These are phyloP conservation scores for Typhlichthys subterraneus DNA, from an alignment of 2,797 vertebrate species.

Conservation along the genomic window DNA sequence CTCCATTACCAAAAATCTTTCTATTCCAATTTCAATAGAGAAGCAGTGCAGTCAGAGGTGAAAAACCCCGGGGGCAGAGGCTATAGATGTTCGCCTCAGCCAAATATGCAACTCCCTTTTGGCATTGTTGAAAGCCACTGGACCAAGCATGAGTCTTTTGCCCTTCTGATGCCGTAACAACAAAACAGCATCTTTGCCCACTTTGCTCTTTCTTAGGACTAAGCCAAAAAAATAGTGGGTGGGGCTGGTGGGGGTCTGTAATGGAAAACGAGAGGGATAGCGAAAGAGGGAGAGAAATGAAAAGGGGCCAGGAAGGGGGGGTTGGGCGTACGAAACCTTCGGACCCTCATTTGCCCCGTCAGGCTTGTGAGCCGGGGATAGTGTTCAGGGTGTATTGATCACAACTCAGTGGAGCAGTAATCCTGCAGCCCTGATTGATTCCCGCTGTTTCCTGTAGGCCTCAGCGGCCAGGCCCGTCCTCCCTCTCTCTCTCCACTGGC, in stretches of 20 bases:
- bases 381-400: conserved; percentile 86
- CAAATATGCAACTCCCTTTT: conserved; percentile 71
- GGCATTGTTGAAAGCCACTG: conserved; percentile 75
- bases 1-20: conserved; percentile 32
- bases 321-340: conserved; percentile 60
- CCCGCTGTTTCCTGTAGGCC: conserved; percentile 74
- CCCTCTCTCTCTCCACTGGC: conserved; percentile 57
- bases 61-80: conserved; percentile 56
- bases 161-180: conserved; percentile 58
- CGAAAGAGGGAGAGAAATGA: conserved; percentile 28
- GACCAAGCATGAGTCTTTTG: conserved; percentile 72
- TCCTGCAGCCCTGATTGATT: conserved; percentile 85
- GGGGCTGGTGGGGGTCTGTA: conserved; percentile 35
- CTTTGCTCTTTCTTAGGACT: conserved; percentile 59
- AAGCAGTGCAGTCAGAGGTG: conserved; percentile 56
- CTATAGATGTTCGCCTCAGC: conserved; percentile 64
- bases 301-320: conserved; percentile 42
- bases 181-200: conserved; percentile 66
- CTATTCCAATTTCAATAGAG: conserved; percentile 36
- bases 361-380: conserved; percentile 77
- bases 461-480: conserved; percentile 77
- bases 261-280: conserved; percentile 19
- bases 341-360: conserved; percentile 83
- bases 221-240: conserved; percentile 34
- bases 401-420: conserved; percentile 82